Percentiles rank a stretch among this genome's conserved stretches.
Conservation (phyloP, 64 coral and sea anemone genomes). For the Porites lutea region DNA sequence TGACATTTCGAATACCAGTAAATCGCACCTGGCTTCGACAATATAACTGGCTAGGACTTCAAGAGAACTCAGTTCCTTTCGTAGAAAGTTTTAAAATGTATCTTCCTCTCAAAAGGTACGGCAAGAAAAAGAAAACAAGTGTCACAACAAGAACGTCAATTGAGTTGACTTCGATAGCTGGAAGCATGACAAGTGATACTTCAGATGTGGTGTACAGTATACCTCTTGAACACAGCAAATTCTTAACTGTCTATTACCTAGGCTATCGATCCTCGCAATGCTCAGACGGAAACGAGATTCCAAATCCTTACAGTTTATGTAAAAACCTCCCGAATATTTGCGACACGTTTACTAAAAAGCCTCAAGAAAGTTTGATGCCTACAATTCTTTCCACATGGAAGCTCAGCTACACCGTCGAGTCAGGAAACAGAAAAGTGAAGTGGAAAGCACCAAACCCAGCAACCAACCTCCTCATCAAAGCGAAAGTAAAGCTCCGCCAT, state of each 20-base stretch:
- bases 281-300: slow-evolving; percentile 10
- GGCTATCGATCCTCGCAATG: slow-evolving; percentile 2
- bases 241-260: slow-evolving; percentile 21
- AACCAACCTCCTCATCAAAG: slow-evolving; percentile 48
- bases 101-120: slow-evolving; percentile 20
- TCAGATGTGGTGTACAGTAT: slow-evolving; percentile 15
- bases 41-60: not conserved
- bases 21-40: slow-evolving; percentile 36
- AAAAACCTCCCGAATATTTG: slow-evolving; percentile 57
- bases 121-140: not conserved
- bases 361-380: slow-evolving; percentile 23
- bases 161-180: not conserved
- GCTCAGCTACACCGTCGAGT: not conserved
- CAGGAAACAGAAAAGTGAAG: not conserved
- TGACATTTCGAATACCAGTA: slow-evolving; percentile 17
- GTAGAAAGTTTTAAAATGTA: slow-evolving; percentile 35
- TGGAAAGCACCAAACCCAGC: slow-evolving; percentile 67
- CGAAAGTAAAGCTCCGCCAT: slow-evolving; percentile 28
- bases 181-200: not conserved
- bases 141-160: not conserved
- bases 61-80: not conserved
- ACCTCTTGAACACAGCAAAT: slow-evolving; percentile 19
- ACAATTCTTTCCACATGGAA: slow-evolving; percentile 67
- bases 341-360: not conserved
- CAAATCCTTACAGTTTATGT: slow-evolving; percentile 68